Evolutionary conservation across 1,140 invertebrate species (phyloP).

Genomic region (Pseudomyrmex cubaensis): DNA sequence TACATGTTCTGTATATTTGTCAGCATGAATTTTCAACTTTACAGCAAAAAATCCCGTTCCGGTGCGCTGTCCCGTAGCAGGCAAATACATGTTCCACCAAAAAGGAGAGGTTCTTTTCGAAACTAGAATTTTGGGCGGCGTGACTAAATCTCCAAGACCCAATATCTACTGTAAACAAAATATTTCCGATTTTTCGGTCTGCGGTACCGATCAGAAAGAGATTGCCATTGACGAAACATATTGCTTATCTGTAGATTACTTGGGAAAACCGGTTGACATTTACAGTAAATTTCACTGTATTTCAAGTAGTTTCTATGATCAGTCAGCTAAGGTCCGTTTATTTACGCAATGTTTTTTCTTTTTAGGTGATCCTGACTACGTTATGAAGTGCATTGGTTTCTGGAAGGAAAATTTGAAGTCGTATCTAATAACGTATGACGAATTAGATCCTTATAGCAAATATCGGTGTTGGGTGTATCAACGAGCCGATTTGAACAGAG

Average conservation of each 20-base stretch:
- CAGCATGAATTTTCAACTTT: conserved; percentile 60
- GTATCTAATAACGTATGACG: conserved; percentile 98
- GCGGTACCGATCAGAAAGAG: conserved; percentile 97
- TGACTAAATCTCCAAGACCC: conserved; percentile 96
- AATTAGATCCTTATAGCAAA: conserved; percentile 97
- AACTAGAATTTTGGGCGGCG: conserved; percentile 97
- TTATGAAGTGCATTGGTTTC: conserved; percentile 98
- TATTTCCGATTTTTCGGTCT: conserved; percentile 97
- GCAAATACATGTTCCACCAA: conserved; percentile 97
- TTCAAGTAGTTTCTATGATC: not conserved
- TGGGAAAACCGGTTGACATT: conserved; percentile 96
- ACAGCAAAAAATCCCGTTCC: conserved; percentile 96
- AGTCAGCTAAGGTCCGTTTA: conserved; percentile 15
- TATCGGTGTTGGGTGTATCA: conserved; percentile 99
- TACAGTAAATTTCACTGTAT: conserved; percentile 90
- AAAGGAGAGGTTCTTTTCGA: conserved; percentile 94
- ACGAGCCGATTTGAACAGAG: conserved; percentile 95
- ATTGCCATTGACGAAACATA: conserved; percentile 97
- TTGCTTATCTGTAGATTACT: conserved; percentile 97
- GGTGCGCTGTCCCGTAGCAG: conserved; percentile 97
- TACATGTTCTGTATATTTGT: not conserved
- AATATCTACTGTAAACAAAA: conserved; percentile 97
- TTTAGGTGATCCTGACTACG: conserved; percentile 96
- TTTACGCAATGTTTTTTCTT: conserved; percentile 18
- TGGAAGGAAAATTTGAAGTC: conserved; percentile 99